These are phyloP conservation scores for Onychomys arenicola DNA, from an alignment of 2,797 vertebrate species.

Conservation along the genomic window DNA sequence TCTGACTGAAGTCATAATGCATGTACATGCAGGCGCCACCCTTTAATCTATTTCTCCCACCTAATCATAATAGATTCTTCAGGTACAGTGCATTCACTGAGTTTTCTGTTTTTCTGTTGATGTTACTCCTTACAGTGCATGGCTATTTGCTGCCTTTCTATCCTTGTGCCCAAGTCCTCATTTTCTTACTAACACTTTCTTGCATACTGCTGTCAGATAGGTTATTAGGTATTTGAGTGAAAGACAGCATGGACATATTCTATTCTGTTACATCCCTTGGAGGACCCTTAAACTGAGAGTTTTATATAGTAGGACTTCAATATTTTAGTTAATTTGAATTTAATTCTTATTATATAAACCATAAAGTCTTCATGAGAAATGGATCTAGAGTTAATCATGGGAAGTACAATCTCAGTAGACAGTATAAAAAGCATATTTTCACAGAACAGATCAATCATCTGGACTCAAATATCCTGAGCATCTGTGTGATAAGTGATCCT, in stretches of 20 bases:
- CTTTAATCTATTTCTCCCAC: background rate
- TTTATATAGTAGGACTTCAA: background rate
- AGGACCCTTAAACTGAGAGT: background rate
- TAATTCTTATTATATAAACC: background rate
- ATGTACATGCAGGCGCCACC: background rate
- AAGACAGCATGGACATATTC: background rate
- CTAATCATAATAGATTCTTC: background rate
- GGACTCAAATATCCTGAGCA: background rate
- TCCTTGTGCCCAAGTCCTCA: background rate
- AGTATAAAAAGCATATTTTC: constrained; percentile 18
- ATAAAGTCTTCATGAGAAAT: constrained; percentile 18
- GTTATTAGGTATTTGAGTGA: background rate
- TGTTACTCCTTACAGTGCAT: background rate
- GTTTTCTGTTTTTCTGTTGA: background rate
- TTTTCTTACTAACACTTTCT: background rate
- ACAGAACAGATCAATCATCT: background rate
- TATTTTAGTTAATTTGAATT: constrained; percentile 51
- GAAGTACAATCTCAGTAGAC: background rate
- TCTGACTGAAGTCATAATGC: background rate
- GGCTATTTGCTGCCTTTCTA: background rate
- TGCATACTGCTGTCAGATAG: background rate
- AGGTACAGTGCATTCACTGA: background rate
- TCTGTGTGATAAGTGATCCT: background rate
- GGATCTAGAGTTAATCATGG: background rate
- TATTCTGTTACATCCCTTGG: background rate